Percentiles rank a stretch among this genome's conserved stretches.
Evolutionary conservation across 2,888 invertebrate genomes (phyloP).

Genomic region (Argyra leucocephala): DNA sequence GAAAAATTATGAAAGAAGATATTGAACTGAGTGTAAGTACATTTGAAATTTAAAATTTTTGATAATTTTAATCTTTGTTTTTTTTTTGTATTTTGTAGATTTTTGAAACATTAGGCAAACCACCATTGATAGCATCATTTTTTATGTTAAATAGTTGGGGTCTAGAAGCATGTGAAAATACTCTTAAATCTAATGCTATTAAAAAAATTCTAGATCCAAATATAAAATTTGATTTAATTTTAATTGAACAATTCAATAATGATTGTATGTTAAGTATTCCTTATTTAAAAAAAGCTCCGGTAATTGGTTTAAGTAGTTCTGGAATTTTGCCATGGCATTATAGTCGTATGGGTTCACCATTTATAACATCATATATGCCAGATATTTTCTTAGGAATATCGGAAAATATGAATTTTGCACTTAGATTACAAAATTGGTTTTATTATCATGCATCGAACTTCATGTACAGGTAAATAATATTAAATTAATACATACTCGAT

Average conservation of each 20-base stretch:
- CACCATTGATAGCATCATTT: slow-evolving; percentile 20
- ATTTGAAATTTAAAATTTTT: not conserved
- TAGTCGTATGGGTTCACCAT: slow-evolving; percentile 47
- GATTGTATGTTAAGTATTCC: slow-evolving; percentile 58
- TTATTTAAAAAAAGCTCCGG: slow-evolving; percentile 52
- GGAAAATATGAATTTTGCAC: slow-evolving; percentile 38
- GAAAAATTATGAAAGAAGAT: slow-evolving; percentile 29
- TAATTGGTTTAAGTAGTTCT: slow-evolving; percentile 50
- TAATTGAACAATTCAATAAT: slow-evolving; percentile 59
- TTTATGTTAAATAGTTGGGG: slow-evolving; percentile 35
- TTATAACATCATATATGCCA: slow-evolving; percentile 49
- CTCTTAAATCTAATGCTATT: slow-evolving; percentile 31
- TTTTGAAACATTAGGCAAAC: not conserved
- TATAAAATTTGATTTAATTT: slow-evolving; percentile 53
- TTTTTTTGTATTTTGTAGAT: not conserved
- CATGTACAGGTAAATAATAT: slow-evolving; percentile 29
- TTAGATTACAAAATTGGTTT: slow-evolving; percentile 43
- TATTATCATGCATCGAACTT: slow-evolving; percentile 27
- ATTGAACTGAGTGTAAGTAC: slow-evolving; percentile 31
- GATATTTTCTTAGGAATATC: slow-evolving; percentile 45
- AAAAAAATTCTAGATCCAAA: slow-evolving; percentile 30
- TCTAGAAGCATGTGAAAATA: slow-evolving; percentile 28
- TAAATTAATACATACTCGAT: too few species aligned
- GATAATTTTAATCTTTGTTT: not conserved
- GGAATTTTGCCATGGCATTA: slow-evolving; percentile 52